phyloP scores from a whole-genome alignment of 2,888 invertebrate genomes.

The Aleiodes leptofemur region DNA sequence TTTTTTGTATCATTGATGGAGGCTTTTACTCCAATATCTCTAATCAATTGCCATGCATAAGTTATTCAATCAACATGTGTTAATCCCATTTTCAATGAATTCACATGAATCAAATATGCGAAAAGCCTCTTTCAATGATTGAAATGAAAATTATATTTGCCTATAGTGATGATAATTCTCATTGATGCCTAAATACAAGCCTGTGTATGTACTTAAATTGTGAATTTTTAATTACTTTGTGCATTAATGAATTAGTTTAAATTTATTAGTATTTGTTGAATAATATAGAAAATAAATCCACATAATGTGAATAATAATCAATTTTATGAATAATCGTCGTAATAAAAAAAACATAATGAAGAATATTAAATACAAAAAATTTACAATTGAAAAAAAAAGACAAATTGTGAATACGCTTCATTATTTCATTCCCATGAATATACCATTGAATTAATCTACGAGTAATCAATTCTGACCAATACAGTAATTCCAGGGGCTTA shows the following conservation, averaged over 20 bases:
- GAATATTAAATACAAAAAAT: no score
- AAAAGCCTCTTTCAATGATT: not conserved
- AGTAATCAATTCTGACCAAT: no score
- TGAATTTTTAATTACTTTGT: not conserved
- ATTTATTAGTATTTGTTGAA: not conserved
- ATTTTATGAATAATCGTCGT: no score
- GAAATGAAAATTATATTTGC: not conserved
- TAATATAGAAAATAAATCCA: not conserved
- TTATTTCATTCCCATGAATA: no score
- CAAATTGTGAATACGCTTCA: no score
- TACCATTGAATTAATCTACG: no score
- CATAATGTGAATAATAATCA: constrained; percentile 47
- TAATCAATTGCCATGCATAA: not conserved
- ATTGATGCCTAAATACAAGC: constrained; percentile 23
- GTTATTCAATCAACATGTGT: not conserved
- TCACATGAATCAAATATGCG: not conserved
- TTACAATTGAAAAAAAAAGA: no score
- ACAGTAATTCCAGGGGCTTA: no score
- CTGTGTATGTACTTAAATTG: constrained; percentile 25
- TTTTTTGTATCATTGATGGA: not conserved
- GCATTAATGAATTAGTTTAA: constrained; percentile 8
- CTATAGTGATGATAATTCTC: constrained; percentile 23
- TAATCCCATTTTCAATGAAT: not conserved
- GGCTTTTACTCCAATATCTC: not conserved
- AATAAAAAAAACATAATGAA: no score